Base-by-base conservation (phyloP, 2,113 vertebrate species). In the Eudyptes chrysolophus region DNA sequence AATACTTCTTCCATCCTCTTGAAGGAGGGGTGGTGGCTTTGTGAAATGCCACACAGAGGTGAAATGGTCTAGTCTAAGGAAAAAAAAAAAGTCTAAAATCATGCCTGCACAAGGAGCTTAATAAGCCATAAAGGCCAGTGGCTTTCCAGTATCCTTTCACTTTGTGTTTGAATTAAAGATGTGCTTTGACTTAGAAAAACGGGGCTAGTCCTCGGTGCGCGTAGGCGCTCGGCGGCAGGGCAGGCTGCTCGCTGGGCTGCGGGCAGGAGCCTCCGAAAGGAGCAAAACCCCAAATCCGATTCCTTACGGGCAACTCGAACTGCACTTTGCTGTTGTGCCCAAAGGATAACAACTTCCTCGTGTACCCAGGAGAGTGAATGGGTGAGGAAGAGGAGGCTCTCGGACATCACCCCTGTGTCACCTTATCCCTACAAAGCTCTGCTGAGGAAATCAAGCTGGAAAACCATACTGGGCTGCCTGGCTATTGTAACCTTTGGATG, bases 111-210 rank as follows among this genome's bases (percentile, higher is more conserved):
- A 74, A 91, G 71, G 34, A 90, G 58, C 68, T 93, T 94, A 96
- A 97, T 86, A 94, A 97, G 86, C 84, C 96, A 76, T 92, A 96
- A 94, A 97, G 89, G 93, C 89, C 93, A 94, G 84, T 79, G 81
- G 84, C 77, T 91, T 85, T 94, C 49, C 81, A 89, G 94, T 48
- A 34, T 79, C 65, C 86, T 75, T 96, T 91, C 77, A 30, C 61
- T 94, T 84, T 58, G 70, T 32, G 66, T 87, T 96, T 92, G 80
- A 74, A 51, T 84, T 84, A 69, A 61, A 68, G 80, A 89, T 72
- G 69, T 58, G 77, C 89, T 87, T 6, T 92, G 94, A 64, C 87
- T 97, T 40, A 91, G 69, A 79, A 94, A 65, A 91, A 40, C 3
- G 40, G 36, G 54, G 57, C 60, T 49, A 5, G 16, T 72, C 44